phyloP scores from a whole-genome alignment of 2,797 vertebrate genomes.

The Balearica regulorum region DNA sequence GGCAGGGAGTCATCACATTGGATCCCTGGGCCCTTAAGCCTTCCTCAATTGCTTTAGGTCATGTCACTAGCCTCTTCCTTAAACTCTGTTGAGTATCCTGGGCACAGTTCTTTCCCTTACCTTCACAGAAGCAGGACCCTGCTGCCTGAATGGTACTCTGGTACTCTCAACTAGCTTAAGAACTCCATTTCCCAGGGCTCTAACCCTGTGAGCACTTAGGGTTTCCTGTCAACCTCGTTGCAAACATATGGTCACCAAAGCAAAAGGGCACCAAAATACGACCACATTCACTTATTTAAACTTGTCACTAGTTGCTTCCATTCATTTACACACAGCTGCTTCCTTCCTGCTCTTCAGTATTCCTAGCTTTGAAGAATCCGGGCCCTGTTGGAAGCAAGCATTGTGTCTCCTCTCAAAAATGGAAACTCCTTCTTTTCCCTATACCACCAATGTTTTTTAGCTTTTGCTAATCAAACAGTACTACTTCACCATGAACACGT shows the following conservation, averaged over 20 bases:
- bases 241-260: background rate
- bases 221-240: background rate
- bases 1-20: background rate
- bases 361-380: background rate
- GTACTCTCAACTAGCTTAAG: background rate
- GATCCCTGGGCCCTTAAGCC: background rate
- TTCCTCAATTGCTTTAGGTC: background rate
- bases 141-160: background rate
- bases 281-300: background rate
- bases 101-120: background rate
- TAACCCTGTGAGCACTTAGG: background rate
- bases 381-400: background rate
- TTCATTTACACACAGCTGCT: background rate
- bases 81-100: background rate
- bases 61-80: background rate
- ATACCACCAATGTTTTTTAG: background rate
- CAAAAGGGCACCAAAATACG: background rate
- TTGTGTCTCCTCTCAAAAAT: background rate
- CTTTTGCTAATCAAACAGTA: background rate
- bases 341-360: background rate
- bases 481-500: background rate
- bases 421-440: background rate
- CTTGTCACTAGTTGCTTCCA: background rate
- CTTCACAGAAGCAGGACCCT: background rate
- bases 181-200: background rate